Evolutionary conservation across 2,113 vertebrate species (phyloP).

Genomic region (Prunella himalayana): DNA sequence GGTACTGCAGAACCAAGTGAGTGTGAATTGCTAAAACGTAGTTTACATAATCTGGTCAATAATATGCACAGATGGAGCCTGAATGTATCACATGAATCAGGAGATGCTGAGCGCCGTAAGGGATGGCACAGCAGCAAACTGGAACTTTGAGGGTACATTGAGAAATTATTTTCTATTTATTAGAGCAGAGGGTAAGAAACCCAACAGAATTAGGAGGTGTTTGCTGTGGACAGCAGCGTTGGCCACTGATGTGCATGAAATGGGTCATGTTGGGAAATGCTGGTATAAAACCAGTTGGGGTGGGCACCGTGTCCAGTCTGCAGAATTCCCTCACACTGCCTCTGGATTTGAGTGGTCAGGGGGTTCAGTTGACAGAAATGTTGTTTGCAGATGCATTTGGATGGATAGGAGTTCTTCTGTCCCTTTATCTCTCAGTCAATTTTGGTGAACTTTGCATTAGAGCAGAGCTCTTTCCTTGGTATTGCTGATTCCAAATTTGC

Average conservation of each 20-base stretch:
- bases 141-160: not conserved
- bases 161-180: not conserved
- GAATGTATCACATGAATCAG: not conserved
- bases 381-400: rapidly evolving
- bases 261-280: not conserved
- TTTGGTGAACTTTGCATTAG: not conserved
- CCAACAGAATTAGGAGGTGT: not conserved
- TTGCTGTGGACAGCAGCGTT: not conserved
- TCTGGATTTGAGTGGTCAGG: not conserved
- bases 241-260: not conserved
- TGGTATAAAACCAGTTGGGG: not conserved
- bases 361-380: not conserved
- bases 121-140: not conserved
- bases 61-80: slow-evolving; percentile 54
- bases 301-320: not conserved
- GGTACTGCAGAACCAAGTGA: slow-evolving; percentile 36
- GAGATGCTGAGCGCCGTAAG: not conserved
- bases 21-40: slow-evolving; percentile 26
- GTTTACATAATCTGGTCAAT: slow-evolving; percentile 57
- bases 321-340: not conserved
- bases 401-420: not conserved
- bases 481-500: not conserved
- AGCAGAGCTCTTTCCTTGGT: not conserved
- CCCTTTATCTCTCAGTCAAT: not conserved
- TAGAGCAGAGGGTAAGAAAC: not conserved